Percentiles rank a stretch among this genome's conserved stretches.
Conservation (phyloP, 2,113 vertebrate genomes). For the Ivindomyrus marchei region DNA sequence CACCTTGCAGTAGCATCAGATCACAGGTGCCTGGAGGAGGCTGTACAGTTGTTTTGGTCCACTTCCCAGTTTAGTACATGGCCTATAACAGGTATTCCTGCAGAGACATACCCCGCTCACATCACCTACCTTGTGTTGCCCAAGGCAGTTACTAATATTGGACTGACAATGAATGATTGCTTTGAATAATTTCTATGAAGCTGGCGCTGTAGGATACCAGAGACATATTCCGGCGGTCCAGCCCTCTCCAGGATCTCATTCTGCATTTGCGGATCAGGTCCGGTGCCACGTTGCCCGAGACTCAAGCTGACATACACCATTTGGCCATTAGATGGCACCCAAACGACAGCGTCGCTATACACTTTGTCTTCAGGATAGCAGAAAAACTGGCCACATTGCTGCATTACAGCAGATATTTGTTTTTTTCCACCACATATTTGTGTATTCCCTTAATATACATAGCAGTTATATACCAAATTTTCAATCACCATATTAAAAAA, state of each 20-base stretch:
- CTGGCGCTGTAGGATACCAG: not conserved
- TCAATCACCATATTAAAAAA: not conserved
- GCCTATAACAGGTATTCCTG: not conserved
- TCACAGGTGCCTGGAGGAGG: not conserved
- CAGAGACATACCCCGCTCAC: not conserved
- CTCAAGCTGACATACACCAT: not conserved
- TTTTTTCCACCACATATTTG: not conserved
- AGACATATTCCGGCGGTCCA: not conserved
- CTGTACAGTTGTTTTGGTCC: not conserved
- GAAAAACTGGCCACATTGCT: not conserved
- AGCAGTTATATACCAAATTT: not conserved
- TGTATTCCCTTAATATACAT: not conserved
- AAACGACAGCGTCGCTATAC: not conserved
- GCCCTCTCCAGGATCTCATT: not conserved
- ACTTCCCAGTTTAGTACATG: not conserved
- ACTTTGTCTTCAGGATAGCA: not conserved
- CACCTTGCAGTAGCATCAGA: not conserved
- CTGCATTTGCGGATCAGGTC: not conserved
- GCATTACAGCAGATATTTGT: not conserved
- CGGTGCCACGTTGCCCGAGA: not conserved
- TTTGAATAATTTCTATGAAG: not conserved
- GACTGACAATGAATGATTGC: not conserved
- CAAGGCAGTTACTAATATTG: not conserved
- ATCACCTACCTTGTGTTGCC: not conserved
- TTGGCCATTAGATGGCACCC: not conserved